These are phyloP conservation scores for Microtus pennsylvanicus DNA, from an alignment of 2,113 vertebrate species.

Conservation along the genomic window DNA sequence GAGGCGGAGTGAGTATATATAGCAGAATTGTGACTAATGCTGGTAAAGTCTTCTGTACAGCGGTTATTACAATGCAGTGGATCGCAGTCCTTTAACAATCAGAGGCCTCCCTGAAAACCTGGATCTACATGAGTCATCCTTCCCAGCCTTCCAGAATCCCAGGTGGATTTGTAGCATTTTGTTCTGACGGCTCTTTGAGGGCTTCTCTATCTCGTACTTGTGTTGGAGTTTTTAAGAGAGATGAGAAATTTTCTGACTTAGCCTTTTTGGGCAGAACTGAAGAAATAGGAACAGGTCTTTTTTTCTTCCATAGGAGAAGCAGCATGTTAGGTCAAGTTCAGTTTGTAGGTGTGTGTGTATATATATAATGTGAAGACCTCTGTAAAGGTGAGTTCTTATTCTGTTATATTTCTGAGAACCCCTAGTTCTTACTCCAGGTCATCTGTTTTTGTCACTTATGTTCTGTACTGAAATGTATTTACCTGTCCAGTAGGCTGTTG, in stretches of 20 bases:
- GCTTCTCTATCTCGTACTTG: not conserved
- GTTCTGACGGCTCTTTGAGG: not conserved
- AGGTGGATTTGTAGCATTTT: conserved; percentile 34
- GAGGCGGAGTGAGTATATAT: not conserved
- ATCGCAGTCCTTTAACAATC: conserved; percentile 13
- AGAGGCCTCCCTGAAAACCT: conserved; percentile 13
- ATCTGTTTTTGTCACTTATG: conserved; percentile 9
- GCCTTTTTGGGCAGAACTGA: not conserved
- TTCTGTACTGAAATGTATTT: not conserved
- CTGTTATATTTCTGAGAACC: not conserved
- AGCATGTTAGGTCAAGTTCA: not conserved
- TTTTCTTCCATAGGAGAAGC: not conserved
- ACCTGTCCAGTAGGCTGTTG: not conserved
- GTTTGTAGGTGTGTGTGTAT: not conserved
- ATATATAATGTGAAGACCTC: not conserved
- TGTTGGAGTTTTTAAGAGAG: not conserved
- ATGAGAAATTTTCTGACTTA: not conserved
- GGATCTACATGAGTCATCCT: conserved; percentile 32
- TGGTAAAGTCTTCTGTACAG: conserved; percentile 44
- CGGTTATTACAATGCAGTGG: not conserved
- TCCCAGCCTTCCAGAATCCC: not conserved
- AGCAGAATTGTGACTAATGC: conserved; percentile 34
- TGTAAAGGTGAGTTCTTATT: conserved; percentile 17
- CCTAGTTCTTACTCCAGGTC: not conserved
- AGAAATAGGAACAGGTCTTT: conserved; percentile 23